phyloP scores from a whole-genome alignment of 1,140 invertebrate genomes.

The Lanistes nyassanus region DNA sequence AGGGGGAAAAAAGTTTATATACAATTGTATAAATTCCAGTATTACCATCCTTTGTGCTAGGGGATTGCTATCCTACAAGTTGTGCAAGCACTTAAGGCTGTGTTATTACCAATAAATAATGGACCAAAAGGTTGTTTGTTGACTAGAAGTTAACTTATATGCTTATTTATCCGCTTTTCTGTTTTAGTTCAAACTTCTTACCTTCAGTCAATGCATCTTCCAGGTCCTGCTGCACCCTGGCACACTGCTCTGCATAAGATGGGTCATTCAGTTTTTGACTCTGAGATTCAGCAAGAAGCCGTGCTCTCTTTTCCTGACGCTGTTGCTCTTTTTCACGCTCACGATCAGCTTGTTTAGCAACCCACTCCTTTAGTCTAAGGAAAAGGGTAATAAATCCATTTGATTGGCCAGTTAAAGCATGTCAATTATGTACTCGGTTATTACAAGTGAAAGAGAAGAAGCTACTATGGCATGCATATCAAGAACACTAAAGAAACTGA shows the following conservation, averaged over 20 bases:
- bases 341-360: constrained; percentile 83
- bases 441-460: no score
- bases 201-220: constrained; percentile 77
- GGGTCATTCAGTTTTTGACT: constrained; percentile 82
- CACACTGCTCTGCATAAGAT: constrained; percentile 80
- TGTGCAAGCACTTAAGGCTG: no score
- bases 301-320: constrained; percentile 76
- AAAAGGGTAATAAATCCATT: no score
- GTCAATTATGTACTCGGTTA: no score
- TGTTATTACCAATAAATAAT: no score
- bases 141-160: no score
- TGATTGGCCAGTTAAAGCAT: no score
- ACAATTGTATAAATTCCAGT: neutral
- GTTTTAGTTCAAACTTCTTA: constrained; percentile 16
- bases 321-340: constrained; percentile 76
- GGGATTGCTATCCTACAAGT: neutral
- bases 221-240: constrained; percentile 80
- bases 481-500: no score
- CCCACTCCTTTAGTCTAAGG: constrained; percentile 84
- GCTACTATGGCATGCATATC: no score
- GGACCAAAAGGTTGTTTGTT: no score
- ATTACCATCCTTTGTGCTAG: neutral
- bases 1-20: neutral
- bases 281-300: constrained; percentile 74
- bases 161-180: no score